phyloP scores from a whole-genome alignment of 2,113 vertebrate genomes.

The Atrichornis clamosus region DNA sequence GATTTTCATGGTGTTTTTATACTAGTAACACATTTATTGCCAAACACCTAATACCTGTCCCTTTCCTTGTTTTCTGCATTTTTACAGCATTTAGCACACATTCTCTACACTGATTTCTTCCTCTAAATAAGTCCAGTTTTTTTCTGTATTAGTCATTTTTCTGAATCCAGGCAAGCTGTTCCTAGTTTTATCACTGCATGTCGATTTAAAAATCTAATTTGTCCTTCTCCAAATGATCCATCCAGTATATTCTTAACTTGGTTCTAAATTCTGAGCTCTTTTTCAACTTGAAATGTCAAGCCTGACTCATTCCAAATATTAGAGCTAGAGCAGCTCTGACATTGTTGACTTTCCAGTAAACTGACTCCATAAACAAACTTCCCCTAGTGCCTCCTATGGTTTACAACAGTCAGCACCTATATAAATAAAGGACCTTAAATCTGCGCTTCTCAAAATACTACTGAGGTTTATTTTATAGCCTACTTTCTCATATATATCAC shows the following conservation, averaged over 20 bases:
- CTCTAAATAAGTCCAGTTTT: not conserved
- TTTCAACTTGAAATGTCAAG: slow-evolving; percentile 24
- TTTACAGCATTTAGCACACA: not conserved
- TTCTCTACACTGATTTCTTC: not conserved
- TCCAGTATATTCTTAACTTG: slow-evolving; percentile 16
- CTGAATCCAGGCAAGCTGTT: slow-evolving; percentile 19
- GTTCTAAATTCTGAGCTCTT: not conserved
- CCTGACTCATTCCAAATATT: slow-evolving; percentile 25
- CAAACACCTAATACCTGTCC: not conserved
- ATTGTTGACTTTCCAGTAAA: slow-evolving; percentile 7
- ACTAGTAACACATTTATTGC: not conserved
- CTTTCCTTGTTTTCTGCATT: not conserved
- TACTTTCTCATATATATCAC: not conserved
- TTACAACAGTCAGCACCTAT: not conserved
- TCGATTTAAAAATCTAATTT: slow-evolving; percentile 12
- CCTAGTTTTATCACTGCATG: slow-evolving; percentile 15
- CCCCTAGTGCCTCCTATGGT: not conserved
- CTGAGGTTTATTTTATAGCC: not conserved
- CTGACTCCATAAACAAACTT: not conserved
- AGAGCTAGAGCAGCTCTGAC: not conserved
- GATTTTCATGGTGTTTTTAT: not conserved
- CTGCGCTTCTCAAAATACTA: not conserved
- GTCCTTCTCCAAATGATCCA: slow-evolving; percentile 4
- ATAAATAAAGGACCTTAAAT: not conserved
- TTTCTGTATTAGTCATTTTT: slow-evolving; percentile 45